These are phyloP conservation scores for Neodon shergylaensis DNA, from an alignment of 2,113 vertebrate species.

Conservation along the genomic window DNA sequence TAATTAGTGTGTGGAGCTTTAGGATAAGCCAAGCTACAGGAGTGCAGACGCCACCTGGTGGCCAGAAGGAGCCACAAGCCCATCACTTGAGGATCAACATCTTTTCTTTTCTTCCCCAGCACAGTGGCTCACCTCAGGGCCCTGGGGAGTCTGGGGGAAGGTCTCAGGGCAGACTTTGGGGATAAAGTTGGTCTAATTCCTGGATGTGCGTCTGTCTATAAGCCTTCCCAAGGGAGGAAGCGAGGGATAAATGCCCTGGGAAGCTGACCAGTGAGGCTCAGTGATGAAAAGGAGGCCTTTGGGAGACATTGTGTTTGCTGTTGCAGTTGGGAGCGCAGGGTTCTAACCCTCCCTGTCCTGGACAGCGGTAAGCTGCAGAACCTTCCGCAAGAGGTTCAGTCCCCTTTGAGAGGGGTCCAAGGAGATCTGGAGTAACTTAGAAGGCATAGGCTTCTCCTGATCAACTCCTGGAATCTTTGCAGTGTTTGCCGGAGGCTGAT, in stretches of 20 bases:
- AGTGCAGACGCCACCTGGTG: slow-evolving; percentile 63
- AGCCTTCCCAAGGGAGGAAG: neutral
- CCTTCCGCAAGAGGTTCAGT: neutral
- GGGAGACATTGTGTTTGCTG: neutral
- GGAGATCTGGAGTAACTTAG: neutral
- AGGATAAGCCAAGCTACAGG: neutral
- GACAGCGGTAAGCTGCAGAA: neutral
- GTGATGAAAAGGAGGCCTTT: neutral
- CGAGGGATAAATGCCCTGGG: neutral
- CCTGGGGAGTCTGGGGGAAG: neutral
- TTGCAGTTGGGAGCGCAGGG: neutral
- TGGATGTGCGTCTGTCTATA: neutral
- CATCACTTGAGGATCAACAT: neutral
- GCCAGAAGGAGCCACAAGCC: neutral
- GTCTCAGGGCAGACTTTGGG: slow-evolving; percentile 7
- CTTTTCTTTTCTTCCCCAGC: neutral
- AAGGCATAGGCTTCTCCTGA: neutral
- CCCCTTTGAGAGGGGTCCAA: neutral
- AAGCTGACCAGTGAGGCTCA: neutral
- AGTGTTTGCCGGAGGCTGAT: neutral
- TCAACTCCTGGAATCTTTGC: neutral
- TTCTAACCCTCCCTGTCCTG: neutral
- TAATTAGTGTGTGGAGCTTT: slow-evolving; percentile 63
- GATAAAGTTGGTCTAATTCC: neutral
- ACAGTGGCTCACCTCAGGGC: neutral